Evolutionary conservation across 2,797 vertebrate genomes (phyloP).

Genomic region (Zenarchopterus dispar): DNA sequence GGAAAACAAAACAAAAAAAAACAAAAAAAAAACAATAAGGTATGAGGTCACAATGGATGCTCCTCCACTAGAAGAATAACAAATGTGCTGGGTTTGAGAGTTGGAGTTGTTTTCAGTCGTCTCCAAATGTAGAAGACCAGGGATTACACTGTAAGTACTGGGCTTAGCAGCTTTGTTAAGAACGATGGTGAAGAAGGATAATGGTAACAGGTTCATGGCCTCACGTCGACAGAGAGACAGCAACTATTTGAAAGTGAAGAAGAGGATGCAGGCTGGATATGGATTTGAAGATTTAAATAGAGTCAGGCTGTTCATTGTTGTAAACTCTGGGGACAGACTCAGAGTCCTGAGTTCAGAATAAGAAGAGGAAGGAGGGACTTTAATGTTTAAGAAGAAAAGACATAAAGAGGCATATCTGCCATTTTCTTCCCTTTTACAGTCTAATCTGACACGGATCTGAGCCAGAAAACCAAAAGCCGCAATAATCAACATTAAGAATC

Average conservation of each 20-base stretch:
- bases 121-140: neutral
- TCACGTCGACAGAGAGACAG: neutral
- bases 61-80: constrained; percentile 1
- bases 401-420: neutral
- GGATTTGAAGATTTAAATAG: too few relatives aligned
- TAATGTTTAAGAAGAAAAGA: neutral
- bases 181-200: neutral
- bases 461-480: neutral
- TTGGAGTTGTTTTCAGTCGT: neutral
- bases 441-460: neutral
- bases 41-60: neutral
- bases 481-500: neutral
- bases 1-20: neutral
- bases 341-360: too few relatives aligned
- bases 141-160: neutral
- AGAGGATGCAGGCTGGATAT: too few relatives aligned
- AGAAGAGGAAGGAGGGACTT: neutral
- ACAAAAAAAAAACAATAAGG: too few relatives aligned
- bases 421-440: neutral
- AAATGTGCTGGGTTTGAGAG: neutral
- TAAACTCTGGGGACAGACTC: too few relatives aligned
- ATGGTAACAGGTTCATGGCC: constrained; percentile 1
- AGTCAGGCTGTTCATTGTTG: too few relatives aligned
- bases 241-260: neutral
- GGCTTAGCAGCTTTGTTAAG: constrained; percentile 2